Evolutionary conservation across 2,797 vertebrate genomes (phyloP).

Genomic region (Linurgus olivaceus): DNA sequence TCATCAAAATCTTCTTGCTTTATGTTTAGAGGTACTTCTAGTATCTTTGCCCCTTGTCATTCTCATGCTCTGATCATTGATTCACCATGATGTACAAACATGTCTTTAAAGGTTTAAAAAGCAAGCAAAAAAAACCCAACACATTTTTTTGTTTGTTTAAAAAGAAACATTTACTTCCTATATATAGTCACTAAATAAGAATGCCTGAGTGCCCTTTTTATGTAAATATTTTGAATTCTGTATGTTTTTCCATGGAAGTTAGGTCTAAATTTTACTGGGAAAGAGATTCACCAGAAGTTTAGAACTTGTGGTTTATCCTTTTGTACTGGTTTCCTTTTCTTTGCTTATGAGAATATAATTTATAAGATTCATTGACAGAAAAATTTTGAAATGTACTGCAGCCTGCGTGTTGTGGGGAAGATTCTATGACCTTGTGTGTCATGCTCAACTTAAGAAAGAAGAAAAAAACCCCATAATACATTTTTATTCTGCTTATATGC

Average conservation of each 20-base stretch:
- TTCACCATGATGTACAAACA: neutral
- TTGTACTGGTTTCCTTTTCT: neutral
- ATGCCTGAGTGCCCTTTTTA: neutral
- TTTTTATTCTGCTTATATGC: slow-evolving; percentile 17
- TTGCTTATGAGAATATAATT: slow-evolving; percentile 8
- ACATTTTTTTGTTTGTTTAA: neutral
- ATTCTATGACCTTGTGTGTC: neutral
- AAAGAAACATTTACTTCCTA: neutral
- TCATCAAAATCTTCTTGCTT: neutral
- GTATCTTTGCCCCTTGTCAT: neutral
- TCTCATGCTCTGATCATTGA: neutral
- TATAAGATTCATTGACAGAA: slow-evolving; percentile 22
- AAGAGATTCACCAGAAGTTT: slow-evolving; percentile 57
- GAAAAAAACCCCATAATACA: neutral
- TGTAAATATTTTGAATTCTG: neutral
- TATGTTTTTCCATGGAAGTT: neutral
- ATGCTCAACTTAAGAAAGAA: neutral
- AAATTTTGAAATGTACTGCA: neutral
- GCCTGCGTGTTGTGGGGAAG: neutral
- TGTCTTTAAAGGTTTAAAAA: neutral
- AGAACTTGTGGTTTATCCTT: slow-evolving; percentile 32
- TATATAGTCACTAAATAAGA: neutral
- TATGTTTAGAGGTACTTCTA: neutral
- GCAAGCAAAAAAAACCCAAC: fast-evolving
- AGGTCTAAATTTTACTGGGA: slow-evolving; percentile 25